phyloP scores from a whole-genome alignment of 2,797 vertebrate species.

The Moxostoma hubbsi region DNA sequence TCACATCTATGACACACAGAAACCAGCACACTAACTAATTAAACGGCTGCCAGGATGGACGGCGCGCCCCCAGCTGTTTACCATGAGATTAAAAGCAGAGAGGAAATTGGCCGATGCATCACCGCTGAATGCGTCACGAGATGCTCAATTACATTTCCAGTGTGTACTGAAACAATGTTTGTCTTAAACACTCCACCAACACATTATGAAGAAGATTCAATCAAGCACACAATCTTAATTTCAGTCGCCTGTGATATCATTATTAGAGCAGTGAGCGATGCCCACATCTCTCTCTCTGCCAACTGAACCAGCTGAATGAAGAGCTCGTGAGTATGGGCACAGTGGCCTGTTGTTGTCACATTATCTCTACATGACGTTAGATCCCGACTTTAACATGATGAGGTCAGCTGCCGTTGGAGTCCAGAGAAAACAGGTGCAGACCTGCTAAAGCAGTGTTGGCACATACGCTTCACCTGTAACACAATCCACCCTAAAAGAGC shows the following conservation, averaged over 20 bases:
- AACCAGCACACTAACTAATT: constrained; percentile 59
- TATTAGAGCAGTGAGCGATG: too few relatives aligned
- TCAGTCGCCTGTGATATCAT: neutral
- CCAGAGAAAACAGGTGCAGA: constrained; percentile 25
- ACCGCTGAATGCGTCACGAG: neutral
- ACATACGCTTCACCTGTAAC: too few relatives aligned
- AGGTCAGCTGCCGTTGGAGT: constrained; percentile 19
- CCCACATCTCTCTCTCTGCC: neutral
- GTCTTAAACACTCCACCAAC: neutral
- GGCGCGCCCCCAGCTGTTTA: constrained; percentile 46
- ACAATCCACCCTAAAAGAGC: too few relatives aligned
- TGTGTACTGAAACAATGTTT: neutral
- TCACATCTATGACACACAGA: constrained; percentile 60
- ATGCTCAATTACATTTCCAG: constrained; percentile 24
- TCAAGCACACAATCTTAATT: neutral
- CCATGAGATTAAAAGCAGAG: constrained; percentile 48
- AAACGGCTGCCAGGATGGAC: constrained; percentile 58
- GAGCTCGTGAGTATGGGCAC: too few relatives aligned
- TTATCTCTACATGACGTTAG: neutral
- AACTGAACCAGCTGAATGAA: too few relatives aligned
- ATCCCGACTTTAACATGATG: neutral
- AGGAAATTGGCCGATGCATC: constrained; percentile 55
- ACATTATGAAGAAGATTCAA: neutral
- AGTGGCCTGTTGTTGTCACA: too few relatives aligned
- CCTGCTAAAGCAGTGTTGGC: neutral